Evolutionary conservation across 2,113 vertebrate genomes (phyloP).

Genomic region (Regulus satrapa): DNA sequence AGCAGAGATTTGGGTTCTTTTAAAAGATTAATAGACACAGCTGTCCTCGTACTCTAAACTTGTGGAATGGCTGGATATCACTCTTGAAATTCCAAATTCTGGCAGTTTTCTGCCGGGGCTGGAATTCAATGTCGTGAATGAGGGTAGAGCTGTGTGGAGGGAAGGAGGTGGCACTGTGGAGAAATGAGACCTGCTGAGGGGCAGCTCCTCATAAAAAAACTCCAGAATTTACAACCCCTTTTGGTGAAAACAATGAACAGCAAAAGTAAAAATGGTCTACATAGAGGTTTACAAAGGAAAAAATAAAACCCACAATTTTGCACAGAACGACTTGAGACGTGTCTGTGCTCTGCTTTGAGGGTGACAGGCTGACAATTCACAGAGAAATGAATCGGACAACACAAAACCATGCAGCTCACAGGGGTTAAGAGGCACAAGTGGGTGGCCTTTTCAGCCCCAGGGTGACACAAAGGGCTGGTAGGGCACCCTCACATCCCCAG

Average conservation of each 20-base stretch:
- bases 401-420: background rate
- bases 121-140: background rate
- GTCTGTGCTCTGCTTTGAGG: background rate
- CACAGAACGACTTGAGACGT: background rate
- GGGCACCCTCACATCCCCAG: background rate
- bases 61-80: background rate
- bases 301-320: no score
- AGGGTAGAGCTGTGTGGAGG: background rate
- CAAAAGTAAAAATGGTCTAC: background rate
- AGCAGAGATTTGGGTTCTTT: slow-evolving; percentile 9
- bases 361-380: background rate
- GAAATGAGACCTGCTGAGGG: background rate
- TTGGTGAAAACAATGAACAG: background rate
- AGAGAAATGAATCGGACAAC: background rate
- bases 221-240: background rate
- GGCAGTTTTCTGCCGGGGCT: background rate
- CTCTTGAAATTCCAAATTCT: background rate
- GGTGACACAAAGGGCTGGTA: background rate
- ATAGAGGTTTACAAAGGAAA: background rate
- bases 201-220: background rate
- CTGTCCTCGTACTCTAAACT: background rate
- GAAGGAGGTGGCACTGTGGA: background rate
- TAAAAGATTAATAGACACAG: slow-evolving; percentile 49
- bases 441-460: background rate
- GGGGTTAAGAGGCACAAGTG: background rate